Evolutionary conservation across 2,888 invertebrate genomes (phyloP).

Genomic region (Erebia epiphron): DNA sequence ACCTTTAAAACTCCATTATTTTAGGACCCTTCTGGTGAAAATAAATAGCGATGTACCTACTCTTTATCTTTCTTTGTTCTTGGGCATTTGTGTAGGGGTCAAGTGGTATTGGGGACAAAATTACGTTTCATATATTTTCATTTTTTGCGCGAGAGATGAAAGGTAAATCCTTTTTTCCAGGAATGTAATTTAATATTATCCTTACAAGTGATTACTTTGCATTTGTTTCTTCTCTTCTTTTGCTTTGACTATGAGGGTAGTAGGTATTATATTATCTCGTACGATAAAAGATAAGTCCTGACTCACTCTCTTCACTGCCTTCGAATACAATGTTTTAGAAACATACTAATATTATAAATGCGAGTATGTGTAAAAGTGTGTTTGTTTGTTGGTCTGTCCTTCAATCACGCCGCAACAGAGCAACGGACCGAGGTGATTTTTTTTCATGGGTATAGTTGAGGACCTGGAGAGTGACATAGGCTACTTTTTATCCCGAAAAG

Average conservation of each 20-base stretch:
- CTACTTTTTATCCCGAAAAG: no score
- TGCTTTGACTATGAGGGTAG: neutral
- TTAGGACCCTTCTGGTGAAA: neutral
- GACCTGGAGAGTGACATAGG: no score
- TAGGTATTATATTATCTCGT: no score
- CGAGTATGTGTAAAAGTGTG: no score
- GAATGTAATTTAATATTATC: conserved; percentile 2
- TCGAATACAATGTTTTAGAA: no score
- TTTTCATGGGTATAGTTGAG: no score
- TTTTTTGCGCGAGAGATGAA: neutral
- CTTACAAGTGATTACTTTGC: neutral
- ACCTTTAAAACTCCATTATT: neutral
- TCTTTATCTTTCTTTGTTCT: neutral
- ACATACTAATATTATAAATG: no score
- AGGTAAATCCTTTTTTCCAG: neutral
- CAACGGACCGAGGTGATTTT: no score
- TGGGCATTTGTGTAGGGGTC: neutral
- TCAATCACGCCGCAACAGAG: no score
- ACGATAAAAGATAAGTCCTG: no score
- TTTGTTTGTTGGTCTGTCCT: no score
- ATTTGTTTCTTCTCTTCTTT: neutral
- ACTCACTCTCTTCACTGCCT: no score
- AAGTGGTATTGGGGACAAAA: neutral
- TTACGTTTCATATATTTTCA: neutral
- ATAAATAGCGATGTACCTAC: neutral